Conservation (phyloP, 2,797 vertebrate species). For the Phyllotis vaccarum region DNA sequence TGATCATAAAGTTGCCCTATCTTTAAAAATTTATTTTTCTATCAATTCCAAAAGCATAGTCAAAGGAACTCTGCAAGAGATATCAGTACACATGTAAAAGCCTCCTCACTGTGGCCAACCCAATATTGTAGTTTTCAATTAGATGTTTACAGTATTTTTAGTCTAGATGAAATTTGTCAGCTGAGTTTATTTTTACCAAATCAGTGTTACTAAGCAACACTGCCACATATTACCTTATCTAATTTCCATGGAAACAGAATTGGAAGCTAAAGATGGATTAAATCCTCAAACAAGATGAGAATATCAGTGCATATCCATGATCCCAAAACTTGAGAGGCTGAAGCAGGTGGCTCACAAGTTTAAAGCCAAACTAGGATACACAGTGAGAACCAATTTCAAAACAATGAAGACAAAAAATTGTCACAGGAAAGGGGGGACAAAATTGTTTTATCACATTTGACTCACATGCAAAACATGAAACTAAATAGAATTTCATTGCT, state of each 20-base stretch:
- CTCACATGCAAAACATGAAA: slow-evolving; percentile 49
- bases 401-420: not conserved
- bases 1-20: slow-evolving; percentile 23
- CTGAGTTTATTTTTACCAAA: slow-evolving; percentile 62
- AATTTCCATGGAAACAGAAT: slow-evolving; percentile 69
- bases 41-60: not conserved
- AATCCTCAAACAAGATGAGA: not conserved
- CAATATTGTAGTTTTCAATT: slow-evolving; percentile 37
- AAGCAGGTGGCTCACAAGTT: not conserved
- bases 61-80: not conserved
- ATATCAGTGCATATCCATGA: not conserved
- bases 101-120: not conserved
- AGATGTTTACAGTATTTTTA: slow-evolving; percentile 56
- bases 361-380: not conserved
- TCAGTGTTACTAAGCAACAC: slow-evolving; percentile 65
- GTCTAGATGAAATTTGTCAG: slow-evolving; percentile 49
- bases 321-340: not conserved
- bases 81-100: not conserved
- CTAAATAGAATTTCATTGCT: slow-evolving; percentile 38
- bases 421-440: not conserved
- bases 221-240: slow-evolving; percentile 56
- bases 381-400: not conserved
- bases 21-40: slow-evolving; percentile 41
- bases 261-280: slow-evolving; percentile 67
- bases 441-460: slow-evolving; percentile 22